Conservation (phyloP, 2,797 vertebrate genomes). For the Scomberomorus guttatus region DNA sequence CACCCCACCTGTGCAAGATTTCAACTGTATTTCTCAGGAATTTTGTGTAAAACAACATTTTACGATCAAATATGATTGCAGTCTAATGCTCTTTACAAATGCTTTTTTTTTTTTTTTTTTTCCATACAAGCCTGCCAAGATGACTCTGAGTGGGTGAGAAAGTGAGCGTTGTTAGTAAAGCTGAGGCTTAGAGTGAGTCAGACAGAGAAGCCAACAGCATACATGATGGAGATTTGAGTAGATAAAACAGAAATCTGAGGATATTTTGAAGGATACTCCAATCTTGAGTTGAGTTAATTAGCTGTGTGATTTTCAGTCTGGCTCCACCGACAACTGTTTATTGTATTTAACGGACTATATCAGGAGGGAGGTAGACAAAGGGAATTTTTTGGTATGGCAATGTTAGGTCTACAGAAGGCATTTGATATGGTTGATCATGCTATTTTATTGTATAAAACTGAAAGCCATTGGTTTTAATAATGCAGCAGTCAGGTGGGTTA, state of each 20-base stretch:
- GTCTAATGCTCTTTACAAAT: conserved; percentile 43
- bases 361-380: too few relatives aligned
- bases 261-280: conserved; percentile 42
- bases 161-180: conserved; percentile 65
- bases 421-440: too few relatives aligned
- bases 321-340: too few relatives aligned
- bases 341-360: too few relatives aligned
- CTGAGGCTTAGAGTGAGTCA: conserved; percentile 66
- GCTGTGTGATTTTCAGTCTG: neutral
- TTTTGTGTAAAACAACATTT: conserved; percentile 18
- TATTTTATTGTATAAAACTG: too few relatives aligned
- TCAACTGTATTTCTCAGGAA: conserved; percentile 23
- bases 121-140: conserved; percentile 42
- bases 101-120: too few relatives aligned
- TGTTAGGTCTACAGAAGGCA: too few relatives aligned
- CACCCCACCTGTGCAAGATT: conserved; percentile 25
- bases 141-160: conserved; percentile 70
- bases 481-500: too few relatives aligned
- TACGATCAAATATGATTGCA: conserved; percentile 46
- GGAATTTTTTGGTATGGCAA: too few relatives aligned
- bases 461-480: too few relatives aligned
- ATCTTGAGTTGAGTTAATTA: conserved; percentile 46
- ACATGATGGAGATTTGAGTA: conserved; percentile 56
- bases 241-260: conserved; percentile 44
- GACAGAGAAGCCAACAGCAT: conserved; percentile 49